Conservation (phyloP, 2,888 invertebrate species). For the Synergus laeviventris region DNA sequence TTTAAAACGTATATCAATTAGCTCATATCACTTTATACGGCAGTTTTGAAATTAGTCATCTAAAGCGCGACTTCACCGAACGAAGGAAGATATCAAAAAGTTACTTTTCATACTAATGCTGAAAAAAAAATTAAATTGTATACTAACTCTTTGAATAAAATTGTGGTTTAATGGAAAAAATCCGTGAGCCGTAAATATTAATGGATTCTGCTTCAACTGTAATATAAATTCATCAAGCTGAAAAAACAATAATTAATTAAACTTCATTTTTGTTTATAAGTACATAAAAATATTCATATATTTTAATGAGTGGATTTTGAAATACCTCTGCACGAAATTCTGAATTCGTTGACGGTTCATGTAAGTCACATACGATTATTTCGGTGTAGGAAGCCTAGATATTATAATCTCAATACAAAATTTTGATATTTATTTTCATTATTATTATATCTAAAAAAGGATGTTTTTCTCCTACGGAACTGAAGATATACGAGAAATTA, state of each 20-base stretch:
- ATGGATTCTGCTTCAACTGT: background rate
- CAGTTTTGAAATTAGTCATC: too few relatives aligned
- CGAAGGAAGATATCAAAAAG: too few relatives aligned
- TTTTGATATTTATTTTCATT: background rate
- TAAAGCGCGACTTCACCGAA: too few relatives aligned
- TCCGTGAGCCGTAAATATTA: conserved; percentile 14
- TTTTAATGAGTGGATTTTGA: background rate
- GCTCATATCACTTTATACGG: too few relatives aligned
- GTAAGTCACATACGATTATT: background rate
- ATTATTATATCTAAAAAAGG: too few relatives aligned
- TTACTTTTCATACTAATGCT: too few relatives aligned
- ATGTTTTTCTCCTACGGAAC: too few relatives aligned
- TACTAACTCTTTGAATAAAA: conserved; percentile 7
- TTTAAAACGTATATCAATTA: too few relatives aligned
- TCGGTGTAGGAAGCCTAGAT: background rate
- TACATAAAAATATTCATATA: background rate
- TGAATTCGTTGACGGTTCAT: background rate
- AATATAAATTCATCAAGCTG: conserved; percentile 15
- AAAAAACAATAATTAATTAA: background rate
- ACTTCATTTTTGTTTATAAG: background rate
- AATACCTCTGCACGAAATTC: conserved; percentile 6
- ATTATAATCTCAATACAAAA: too few relatives aligned
- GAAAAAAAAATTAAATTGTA: too few relatives aligned
- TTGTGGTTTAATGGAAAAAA: conserved; percentile 1
- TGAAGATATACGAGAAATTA: too few relatives aligned